A percentile compares a stretch with the other conserved stretches of the same genome.
phyloP scores from a whole-genome alignment of 2,888 invertebrate species.

The Serrognathus titanus region DNA sequence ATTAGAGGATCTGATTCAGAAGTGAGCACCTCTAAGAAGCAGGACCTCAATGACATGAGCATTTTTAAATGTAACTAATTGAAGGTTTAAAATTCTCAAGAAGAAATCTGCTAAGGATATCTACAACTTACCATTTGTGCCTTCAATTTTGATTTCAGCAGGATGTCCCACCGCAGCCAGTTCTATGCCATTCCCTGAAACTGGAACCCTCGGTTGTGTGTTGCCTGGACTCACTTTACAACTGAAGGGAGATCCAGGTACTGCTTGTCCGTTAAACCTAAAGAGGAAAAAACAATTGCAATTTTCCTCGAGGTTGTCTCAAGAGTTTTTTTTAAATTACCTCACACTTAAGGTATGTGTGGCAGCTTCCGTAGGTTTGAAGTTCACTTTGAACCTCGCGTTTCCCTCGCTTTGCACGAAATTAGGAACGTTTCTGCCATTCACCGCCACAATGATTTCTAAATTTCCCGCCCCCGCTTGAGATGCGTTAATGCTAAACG shows the following conservation, averaged over 20 bases:
- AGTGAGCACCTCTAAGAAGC: not conserved
- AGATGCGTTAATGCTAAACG: conserved; percentile 85
- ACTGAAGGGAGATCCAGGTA: conserved; percentile 90
- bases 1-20: too few relatives aligned
- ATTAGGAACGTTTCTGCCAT: conserved; percentile 95
- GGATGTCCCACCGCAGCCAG: conserved; percentile 64
- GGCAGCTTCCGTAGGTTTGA: conserved; percentile 92
- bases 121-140: conserved; percentile 45
- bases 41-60: not conserved
- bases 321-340: conserved; percentile 36
- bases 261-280: conserved; percentile 70
- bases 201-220: conserved; percentile 59
- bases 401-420: conserved; percentile 97
- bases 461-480: conserved; percentile 89
- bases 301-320: not conserved
- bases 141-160: conserved; percentile 59
- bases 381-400: conserved; percentile 90
- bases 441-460: conserved; percentile 96
- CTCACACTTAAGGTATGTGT: conserved; percentile 87
- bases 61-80: too few relatives aligned
- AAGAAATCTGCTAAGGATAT: not conserved
- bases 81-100: too few relatives aligned
- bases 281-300: conserved; percentile 12
- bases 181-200: conserved; percentile 66
- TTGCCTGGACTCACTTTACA: conserved; percentile 71